These are phyloP conservation scores for Periparus ater DNA, from an alignment of 2,797 vertebrate genomes.

Conservation along the genomic window DNA sequence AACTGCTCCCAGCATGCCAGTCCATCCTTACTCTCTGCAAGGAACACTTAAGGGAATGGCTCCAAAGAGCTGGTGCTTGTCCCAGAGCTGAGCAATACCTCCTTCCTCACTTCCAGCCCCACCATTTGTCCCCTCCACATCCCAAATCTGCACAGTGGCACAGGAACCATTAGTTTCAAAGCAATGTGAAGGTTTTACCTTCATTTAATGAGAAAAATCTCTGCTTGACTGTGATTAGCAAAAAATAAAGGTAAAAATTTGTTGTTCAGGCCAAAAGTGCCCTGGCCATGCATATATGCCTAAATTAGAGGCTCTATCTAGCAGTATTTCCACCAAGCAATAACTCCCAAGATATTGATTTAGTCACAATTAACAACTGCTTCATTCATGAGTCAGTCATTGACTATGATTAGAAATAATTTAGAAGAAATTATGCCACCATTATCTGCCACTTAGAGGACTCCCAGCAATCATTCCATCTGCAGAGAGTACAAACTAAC, in stretches of 20 bases:
- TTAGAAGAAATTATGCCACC: conserved; percentile 38
- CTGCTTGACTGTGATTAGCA: neutral
- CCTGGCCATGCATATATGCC: neutral
- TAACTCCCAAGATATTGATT: conserved; percentile 37
- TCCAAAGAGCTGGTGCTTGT: neutral
- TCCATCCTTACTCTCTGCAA: neutral
- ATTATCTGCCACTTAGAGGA: conserved; percentile 48
- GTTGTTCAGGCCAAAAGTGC: neutral
- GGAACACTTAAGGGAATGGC: neutral
- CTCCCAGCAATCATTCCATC: neutral
- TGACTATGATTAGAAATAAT: conserved; percentile 53
- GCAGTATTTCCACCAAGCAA: neutral
- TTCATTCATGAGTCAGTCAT: conserved; percentile 27
- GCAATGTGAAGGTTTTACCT: neutral
- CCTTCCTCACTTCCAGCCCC: neutral
- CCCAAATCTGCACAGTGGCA: neutral
- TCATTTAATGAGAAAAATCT: neutral
- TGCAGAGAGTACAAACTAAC: fast-evolving
- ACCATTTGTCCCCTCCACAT: fast-evolving
- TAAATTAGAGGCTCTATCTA: neutral
- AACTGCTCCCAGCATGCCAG: neutral
- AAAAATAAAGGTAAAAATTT: neutral
- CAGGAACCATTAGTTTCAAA: neutral
- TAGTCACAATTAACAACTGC: conserved; percentile 44
- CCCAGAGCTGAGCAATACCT: neutral